A percentile compares a stretch with the other conserved stretches of the same genome.
Evolutionary conservation across 2,888 invertebrate species (phyloP).

Genomic region (Pteria penguin): DNA sequence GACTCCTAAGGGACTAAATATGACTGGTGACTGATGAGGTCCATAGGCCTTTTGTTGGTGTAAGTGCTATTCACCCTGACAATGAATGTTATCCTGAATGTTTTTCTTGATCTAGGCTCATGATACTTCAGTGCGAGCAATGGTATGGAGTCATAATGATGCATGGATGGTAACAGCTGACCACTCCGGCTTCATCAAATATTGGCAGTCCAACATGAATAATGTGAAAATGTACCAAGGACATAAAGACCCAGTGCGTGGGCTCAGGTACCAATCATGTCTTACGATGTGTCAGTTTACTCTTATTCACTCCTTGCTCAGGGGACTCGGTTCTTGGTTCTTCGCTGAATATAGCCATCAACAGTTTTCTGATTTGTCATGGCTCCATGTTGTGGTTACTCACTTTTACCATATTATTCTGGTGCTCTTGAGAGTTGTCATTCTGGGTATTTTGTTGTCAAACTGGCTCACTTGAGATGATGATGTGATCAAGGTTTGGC

Average conservation of each 20-base stretch:
- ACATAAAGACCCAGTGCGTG: constrained; percentile 99
- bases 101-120: constrained; percentile 88
- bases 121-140: constrained; percentile 98
- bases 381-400: no score
- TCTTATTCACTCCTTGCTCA: constrained; percentile 17
- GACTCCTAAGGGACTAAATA: no score
- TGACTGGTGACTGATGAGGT: no score
- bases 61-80: no score
- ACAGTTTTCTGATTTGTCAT: no score
- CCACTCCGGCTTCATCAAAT: constrained; percentile 98
- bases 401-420: background rate
- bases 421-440: background rate
- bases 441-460: background rate
- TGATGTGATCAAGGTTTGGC: background rate
- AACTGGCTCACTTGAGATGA: background rate
- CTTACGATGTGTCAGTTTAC: constrained; percentile 36
- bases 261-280: constrained; percentile 91
- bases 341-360: no score
- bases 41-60: no score
- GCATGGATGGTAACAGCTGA: constrained; percentile 99
- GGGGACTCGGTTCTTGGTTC: constrained; percentile 28
- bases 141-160: constrained; percentile 99
- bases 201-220: constrained; percentile 99
- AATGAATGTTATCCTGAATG: no score
- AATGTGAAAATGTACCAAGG: constrained; percentile 99